These are phyloP conservation scores for Steromphala cineraria DNA, from an alignment of 2,888 invertebrate species.

Conservation along the genomic window DNA sequence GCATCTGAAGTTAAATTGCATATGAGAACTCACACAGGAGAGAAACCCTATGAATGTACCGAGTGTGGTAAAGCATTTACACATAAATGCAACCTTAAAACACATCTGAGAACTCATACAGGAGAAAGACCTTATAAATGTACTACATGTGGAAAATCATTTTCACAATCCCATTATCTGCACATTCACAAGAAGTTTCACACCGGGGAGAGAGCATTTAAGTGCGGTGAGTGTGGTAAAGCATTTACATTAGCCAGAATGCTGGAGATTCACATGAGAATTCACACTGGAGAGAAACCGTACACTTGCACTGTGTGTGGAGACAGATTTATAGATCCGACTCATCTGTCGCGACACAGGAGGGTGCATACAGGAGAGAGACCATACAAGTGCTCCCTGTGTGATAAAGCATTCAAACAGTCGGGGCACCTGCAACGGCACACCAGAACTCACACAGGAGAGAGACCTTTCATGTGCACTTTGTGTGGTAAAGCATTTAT, in stretches of 20 bases:
- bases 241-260: not conserved
- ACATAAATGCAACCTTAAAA: constrained; percentile 36
- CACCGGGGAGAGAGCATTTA: not conserved
- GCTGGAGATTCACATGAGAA: not conserved
- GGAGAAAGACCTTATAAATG: not conserved
- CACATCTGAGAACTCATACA: not conserved
- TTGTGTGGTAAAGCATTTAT: too few relatives aligned
- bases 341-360: not conserved
- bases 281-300: not conserved
- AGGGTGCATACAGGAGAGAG: not conserved
- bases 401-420: not conserved
- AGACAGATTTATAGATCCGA: not conserved
- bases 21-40: constrained; percentile 37
- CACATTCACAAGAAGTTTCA: not conserved
- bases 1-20: constrained; percentile 40
- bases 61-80: not conserved
- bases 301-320: not conserved
- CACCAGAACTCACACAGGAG: too few relatives aligned
- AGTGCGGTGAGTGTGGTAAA: not conserved
- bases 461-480: too few relatives aligned
- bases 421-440: not conserved
- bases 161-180: not conserved
- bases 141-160: not conserved
- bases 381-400: not conserved
- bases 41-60: constrained; percentile 37